Evolutionary conservation across 2,113 vertebrate species (phyloP).

Genomic region (Triplophysa dalaica): DNA sequence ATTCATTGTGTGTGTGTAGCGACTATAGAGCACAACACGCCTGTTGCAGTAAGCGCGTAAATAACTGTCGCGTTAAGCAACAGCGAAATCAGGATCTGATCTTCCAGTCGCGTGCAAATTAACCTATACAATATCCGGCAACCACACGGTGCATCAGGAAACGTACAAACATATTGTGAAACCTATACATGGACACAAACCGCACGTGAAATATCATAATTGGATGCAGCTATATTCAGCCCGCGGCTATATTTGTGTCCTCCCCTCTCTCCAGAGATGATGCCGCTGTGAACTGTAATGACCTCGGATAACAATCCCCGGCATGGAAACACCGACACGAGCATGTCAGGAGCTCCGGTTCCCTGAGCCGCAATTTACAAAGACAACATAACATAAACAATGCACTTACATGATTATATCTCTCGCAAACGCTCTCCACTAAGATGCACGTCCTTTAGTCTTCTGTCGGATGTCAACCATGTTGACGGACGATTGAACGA

Average conservation of each 20-base stretch:
- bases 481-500: conserved; percentile 33
- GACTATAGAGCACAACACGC: conserved; percentile 12
- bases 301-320: conserved; percentile 24
- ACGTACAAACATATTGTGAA: neutral
- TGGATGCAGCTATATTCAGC: conserved; percentile 3
- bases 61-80: neutral
- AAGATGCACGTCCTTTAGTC: conserved; percentile 36
- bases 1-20: conserved; percentile 33
- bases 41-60: conserved; percentile 32
- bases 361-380: conserved; percentile 21
- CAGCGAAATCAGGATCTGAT: no score
- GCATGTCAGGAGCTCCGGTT: conserved; percentile 25
- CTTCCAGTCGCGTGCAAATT: no score
- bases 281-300: conserved; percentile 49
- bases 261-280: conserved; percentile 41
- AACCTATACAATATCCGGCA: neutral
- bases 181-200: neutral
- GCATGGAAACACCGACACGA: conserved; percentile 29
- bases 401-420: conserved; percentile 44
- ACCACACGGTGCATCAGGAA: no score
- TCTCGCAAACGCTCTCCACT: conserved; percentile 30
- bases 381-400: conserved; percentile 9
- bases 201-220: neutral
- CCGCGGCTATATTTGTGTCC: neutral
- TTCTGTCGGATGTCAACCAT: conserved; percentile 55